phyloP scores from a whole-genome alignment of 2,113 vertebrate species.

The Baryphthengus martii region DNA sequence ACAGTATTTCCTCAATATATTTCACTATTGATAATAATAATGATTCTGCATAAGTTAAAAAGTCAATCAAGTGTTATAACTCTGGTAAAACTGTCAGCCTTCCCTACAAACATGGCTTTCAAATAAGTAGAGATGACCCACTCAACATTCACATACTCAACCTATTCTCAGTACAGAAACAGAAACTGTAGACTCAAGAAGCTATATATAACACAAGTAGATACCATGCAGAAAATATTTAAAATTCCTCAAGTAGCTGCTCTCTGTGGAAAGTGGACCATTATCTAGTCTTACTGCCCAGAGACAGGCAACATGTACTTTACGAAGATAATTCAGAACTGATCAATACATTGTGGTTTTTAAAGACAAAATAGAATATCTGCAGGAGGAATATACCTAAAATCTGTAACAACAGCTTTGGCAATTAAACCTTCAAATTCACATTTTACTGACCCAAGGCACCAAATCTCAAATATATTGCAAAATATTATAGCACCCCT shows the following conservation, averaged over 20 bases:
- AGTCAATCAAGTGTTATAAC: background rate
- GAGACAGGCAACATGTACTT: background rate
- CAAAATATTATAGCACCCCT: background rate
- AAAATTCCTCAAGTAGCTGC: background rate
- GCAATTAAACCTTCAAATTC: background rate
- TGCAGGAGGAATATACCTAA: background rate
- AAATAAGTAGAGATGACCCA: background rate
- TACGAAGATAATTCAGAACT: background rate
- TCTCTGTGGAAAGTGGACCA: background rate
- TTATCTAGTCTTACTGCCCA: background rate
- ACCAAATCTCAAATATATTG: background rate
- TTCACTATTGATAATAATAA: background rate
- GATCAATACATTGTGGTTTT: background rate
- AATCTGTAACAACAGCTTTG: background rate
- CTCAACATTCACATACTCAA: background rate
- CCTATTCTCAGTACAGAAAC: background rate
- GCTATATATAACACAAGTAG: background rate
- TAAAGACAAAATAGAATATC: background rate
- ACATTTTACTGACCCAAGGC: background rate
- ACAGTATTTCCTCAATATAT: background rate
- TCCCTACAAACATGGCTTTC: background rate
- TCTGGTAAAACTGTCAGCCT: background rate
- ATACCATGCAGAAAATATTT: background rate
- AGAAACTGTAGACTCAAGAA: background rate
- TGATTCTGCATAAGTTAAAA: background rate